Percentiles rank a stretch among this genome's conserved stretches.
These are phyloP conservation scores for Eumacrocentrus americanus DNA, from an alignment of 2,888 invertebrate genomes.

Conservation along the genomic window DNA sequence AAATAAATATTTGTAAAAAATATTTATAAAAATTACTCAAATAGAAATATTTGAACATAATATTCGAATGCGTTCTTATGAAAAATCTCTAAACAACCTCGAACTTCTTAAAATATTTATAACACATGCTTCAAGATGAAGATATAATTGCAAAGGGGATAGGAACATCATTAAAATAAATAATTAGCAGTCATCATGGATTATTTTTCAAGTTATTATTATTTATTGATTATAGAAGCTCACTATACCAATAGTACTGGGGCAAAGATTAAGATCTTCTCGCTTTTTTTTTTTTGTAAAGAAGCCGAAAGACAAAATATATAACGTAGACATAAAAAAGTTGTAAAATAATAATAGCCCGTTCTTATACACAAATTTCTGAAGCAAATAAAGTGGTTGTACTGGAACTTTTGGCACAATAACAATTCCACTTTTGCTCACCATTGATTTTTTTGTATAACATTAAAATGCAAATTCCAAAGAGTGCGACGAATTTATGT, in stretches of 20 bases:
- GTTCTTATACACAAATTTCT: constrained; percentile 3
- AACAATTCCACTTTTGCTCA: constrained; percentile 21
- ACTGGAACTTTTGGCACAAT: constrained; percentile 22
- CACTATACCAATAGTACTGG: constrained; percentile 22
- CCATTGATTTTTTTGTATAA: constrained; percentile 6
- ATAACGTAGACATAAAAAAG: neutral
- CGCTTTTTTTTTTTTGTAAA: neutral
- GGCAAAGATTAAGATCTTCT: neutral
- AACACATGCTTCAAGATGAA: too few relatives aligned
- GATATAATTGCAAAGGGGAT: too few relatives aligned
- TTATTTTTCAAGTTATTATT: neutral
- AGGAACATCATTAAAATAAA: too few relatives aligned
- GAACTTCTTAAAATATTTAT: too few relatives aligned
- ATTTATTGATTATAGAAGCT: constrained; percentile 28
- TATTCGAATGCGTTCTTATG: too few relatives aligned
- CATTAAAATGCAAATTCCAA: constrained; percentile 14
- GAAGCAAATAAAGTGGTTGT: constrained; percentile 1
- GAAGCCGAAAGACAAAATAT: constrained; percentile 2
- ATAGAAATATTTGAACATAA: too few relatives aligned
- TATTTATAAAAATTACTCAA: too few relatives aligned
- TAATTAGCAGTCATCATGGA: neutral
- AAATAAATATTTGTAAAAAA: too few relatives aligned
- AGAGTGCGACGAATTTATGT: neutral
- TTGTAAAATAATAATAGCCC: constrained; percentile 11
- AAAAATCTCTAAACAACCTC: too few relatives aligned